These are phyloP conservation scores for Psilopsiagon aymara DNA, from an alignment of 2,113 vertebrate genomes.

Conservation along the genomic window DNA sequence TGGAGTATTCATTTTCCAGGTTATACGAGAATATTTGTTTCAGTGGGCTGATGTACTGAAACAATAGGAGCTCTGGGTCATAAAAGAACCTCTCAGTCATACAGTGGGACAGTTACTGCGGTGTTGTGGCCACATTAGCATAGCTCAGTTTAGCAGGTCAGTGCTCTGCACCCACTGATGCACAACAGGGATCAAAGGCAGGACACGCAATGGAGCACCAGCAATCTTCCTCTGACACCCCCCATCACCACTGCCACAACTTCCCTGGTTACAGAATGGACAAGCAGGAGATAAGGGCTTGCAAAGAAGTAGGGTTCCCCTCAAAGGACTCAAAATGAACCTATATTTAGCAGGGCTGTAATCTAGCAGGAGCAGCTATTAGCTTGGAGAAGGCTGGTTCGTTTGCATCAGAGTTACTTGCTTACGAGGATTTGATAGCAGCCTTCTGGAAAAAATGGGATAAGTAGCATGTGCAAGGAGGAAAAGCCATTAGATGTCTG, in stretches of 20 bases:
- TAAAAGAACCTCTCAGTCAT: not conserved
- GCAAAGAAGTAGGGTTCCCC: not conserved
- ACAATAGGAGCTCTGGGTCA: not conserved
- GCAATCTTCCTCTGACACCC: not conserved
- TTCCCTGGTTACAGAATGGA: not conserved
- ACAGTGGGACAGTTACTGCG: slow-evolving; percentile 12
- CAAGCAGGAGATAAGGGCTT: not conserved
- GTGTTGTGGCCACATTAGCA: not conserved
- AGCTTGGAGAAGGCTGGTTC: not conserved
- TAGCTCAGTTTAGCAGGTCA: slow-evolving; percentile 16
- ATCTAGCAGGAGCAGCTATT: not conserved
- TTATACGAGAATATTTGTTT: slow-evolving; percentile 14
- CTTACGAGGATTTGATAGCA: not conserved
- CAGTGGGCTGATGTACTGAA: not conserved
- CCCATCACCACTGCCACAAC: not conserved
- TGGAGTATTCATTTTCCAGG: not conserved
- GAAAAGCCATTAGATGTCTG: not conserved
- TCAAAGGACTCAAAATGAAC: not conserved
- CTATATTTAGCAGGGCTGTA: not conserved
- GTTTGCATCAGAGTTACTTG: not conserved
- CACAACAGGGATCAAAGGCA: not conserved
- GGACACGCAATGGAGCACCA: not conserved
- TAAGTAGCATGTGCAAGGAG: not conserved
- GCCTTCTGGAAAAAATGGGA: not conserved
- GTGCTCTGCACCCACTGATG: not conserved